Conservation (phyloP, 2,797 vertebrate species). For the Microctenopoma steveboyesi region DNA sequence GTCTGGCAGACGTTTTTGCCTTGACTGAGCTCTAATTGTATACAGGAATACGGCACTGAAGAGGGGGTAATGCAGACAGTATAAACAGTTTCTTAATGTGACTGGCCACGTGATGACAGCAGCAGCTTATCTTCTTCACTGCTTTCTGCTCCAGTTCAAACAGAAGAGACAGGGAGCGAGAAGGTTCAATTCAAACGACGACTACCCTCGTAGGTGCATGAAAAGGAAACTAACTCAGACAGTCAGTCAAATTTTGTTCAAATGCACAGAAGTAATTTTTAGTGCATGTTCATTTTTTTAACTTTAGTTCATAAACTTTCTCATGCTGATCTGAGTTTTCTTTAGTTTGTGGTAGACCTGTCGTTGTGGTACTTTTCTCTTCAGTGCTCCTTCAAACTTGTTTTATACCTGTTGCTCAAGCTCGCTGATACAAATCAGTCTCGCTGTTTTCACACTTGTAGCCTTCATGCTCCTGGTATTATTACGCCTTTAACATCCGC, state of each 20-base stretch:
- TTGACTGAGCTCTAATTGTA: conserved; percentile 29
- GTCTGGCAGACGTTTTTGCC: conserved; percentile 25
- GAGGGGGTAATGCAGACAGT: conserved; percentile 8
- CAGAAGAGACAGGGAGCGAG: not conserved
- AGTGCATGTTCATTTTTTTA: not conserved
- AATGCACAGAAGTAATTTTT: not conserved
- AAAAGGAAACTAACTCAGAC: not conserved
- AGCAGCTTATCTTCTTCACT: conserved; percentile 33
- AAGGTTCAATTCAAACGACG: not conserved
- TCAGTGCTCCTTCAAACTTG: not conserved
- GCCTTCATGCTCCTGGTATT: conserved; percentile 14
- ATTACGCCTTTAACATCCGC: not conserved
- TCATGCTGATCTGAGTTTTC: not conserved
- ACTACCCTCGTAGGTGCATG: not conserved
- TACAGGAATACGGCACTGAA: conserved; percentile 16
- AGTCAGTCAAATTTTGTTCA: not conserved
- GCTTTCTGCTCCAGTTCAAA: not conserved
- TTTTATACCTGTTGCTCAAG: not conserved
- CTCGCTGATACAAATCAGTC: conserved; percentile 10
- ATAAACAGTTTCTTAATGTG: conserved; percentile 42
- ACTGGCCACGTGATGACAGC: conserved; percentile 47
- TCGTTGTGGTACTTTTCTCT: too few species aligned
- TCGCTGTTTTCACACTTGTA: not conserved
- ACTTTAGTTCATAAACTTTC: not conserved
- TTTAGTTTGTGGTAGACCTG: not conserved